Evolutionary conservation across 2,888 invertebrate species (phyloP).

Genomic region (Diloba caeruleocephala): DNA sequence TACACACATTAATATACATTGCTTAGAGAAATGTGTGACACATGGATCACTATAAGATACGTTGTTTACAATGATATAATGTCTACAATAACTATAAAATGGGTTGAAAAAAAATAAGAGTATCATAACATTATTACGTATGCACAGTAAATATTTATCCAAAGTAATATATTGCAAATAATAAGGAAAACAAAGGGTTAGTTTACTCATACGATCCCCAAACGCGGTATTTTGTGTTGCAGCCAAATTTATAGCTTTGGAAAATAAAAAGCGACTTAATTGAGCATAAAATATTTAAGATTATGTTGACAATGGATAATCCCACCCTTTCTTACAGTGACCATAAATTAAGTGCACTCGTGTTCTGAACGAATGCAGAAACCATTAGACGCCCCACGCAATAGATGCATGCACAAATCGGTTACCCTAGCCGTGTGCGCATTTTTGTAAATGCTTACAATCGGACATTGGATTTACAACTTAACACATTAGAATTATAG

Average conservation of each 20-base stretch:
- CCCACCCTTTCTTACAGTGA: constrained; percentile 76
- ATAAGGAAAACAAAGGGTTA: constrained; percentile 60
- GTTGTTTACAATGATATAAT: too few species aligned
- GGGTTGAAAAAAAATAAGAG: constrained; percentile 15
- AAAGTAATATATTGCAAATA: constrained; percentile 56
- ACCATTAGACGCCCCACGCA: constrained; percentile 81
- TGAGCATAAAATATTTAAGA: constrained; percentile 83
- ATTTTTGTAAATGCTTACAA: constrained; percentile 20
- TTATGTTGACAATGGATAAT: constrained; percentile 82
- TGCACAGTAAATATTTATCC: constrained; percentile 49
- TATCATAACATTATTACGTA: constrained; percentile 43
- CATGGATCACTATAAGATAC: too few species aligned
- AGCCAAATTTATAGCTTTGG: constrained; percentile 71
- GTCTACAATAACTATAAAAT: too few species aligned
- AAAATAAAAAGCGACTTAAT: constrained; percentile 76
- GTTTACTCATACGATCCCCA: constrained; percentile 55
- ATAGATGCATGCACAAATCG: constrained; percentile 74
- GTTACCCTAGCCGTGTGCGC: constrained; percentile 28
- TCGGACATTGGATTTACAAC: constrained; percentile 16
- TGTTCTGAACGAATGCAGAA: constrained; percentile 78
- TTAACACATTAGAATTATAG: constrained; percentile 19
- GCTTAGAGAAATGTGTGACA: too few species aligned
- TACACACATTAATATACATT: too few species aligned
- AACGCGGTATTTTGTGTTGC: constrained; percentile 61
- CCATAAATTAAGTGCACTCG: constrained; percentile 81